Percentiles rank a stretch among this genome's conserved stretches.
phyloP scores from a whole-genome alignment of 2,113 vertebrate genomes.

The Psephotus haematonotus region DNA sequence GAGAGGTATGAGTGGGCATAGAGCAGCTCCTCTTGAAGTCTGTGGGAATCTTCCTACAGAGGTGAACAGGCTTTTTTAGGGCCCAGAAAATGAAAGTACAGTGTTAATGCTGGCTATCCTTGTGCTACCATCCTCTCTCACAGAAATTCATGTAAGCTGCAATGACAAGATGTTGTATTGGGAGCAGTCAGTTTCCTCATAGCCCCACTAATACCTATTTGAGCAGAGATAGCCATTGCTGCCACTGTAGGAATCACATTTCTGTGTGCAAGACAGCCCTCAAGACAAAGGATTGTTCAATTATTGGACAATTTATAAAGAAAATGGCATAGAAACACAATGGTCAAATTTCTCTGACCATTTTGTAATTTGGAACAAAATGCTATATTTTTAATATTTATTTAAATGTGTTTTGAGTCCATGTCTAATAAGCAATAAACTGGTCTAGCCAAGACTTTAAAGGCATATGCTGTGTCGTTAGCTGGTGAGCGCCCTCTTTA shows the following conservation, averaged over 20 bases:
- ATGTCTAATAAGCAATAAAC: slow-evolving; percentile 75
- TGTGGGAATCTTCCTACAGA: not conserved
- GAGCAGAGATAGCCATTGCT: not conserved
- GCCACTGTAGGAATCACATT: not conserved
- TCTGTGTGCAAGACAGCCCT: not conserved
- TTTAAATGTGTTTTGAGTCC: slow-evolving; percentile 74
- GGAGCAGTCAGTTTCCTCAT: not conserved
- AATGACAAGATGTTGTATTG: not conserved
- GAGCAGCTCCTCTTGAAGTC: not conserved
- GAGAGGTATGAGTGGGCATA: not conserved
- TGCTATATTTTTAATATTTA: slow-evolving; percentile 76
- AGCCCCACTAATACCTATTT: not conserved
- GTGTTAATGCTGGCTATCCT: not conserved
- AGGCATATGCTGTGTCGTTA: slow-evolving; percentile 66
- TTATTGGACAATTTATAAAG: slow-evolving; percentile 63
- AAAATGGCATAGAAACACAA: slow-evolving; percentile 65
- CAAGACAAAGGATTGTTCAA: slow-evolving; percentile 32
- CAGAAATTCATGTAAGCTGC: not conserved
- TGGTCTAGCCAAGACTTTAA: slow-evolving; percentile 69
- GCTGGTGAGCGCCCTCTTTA: slow-evolving; percentile 88
- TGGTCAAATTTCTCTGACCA: slow-evolving; percentile 76
- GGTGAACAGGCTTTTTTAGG: not conserved
- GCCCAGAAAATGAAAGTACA: not conserved
- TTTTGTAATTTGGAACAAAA: slow-evolving; percentile 75
- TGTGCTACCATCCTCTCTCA: not conserved